Base-by-base conservation (phyloP, 2,888 invertebrate genomes). In the Peribatodes rhomboidaria region DNA sequence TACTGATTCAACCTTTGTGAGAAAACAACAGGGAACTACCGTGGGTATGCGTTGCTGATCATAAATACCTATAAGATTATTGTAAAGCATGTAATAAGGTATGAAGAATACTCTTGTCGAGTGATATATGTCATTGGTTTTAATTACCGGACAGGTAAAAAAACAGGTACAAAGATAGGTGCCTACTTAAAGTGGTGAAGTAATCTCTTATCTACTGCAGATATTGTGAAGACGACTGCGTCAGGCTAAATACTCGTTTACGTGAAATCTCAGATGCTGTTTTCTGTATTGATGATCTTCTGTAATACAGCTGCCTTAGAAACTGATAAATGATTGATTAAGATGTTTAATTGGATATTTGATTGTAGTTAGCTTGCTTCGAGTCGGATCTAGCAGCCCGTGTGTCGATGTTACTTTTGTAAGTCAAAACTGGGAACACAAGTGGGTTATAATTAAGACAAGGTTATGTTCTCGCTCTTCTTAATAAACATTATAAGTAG, bases 161-260 rank as follows among this genome's bases (percentile, higher is more conserved):
- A 22, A 2, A 13, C n/a, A 53, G 13, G 22, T 39, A 27, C 41
- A 41, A 41, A 39, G 14, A 16, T 18, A 35, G 53, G 14, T 47
- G 16, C 31, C 31, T 49, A 31, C 27, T 14, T n/a, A 0, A 27
- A 41, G 41, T 8, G 31, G 27, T 54, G 54, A 54, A 54, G 54
- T 37, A 37, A 41, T 53, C 18, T 52, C 20, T 62, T 68, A 31
- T 31, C 57, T 68, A 11, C 16, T 16, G 16, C 31, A 49, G 31
- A 49, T 14, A 39, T n/a, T 10, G 14, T 7, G 46, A 44, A 6
- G 20, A 46, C 13, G 2, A 7, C 22, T 22, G 13, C n/a, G n/a
- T 20, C 22, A n/a, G 22, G 22, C 22, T 20, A 11, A 44, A 44
- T 47, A 16, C 31, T 14, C 27, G 8, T 46, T 49, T 31, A 31